These are phyloP conservation scores for Erythrolamprus reginae DNA, from an alignment of 2,113 vertebrate species.

Conservation along the genomic window DNA sequence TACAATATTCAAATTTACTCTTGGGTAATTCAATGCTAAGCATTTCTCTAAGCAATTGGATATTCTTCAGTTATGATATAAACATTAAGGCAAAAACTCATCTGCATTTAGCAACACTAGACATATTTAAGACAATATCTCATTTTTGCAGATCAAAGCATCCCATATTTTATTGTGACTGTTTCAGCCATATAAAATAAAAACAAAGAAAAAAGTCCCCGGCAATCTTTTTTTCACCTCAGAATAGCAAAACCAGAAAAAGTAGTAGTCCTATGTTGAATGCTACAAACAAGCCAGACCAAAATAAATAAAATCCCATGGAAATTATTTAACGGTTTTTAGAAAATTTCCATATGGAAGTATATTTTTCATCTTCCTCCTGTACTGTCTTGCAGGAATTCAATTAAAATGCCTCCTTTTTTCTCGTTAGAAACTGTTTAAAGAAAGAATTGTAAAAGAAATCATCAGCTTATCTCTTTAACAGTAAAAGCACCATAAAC, in stretches of 20 bases:
- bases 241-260: not conserved
- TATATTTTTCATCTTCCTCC: not conserved
- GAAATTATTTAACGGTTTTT: not conserved
- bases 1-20: not conserved
- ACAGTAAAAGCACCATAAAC: not conserved
- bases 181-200: not conserved
- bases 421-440: not conserved
- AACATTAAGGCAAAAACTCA: not conserved
- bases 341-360: not conserved
- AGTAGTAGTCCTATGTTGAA: not conserved
- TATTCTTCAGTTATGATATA: not conserved
- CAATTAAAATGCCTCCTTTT: not conserved
- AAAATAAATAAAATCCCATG: not conserved
- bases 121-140: not conserved
- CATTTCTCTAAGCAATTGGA: not conserved
- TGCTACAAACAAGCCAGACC: not conserved
- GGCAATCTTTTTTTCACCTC: not conserved
- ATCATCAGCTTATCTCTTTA: not conserved
- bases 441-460: not conserved
- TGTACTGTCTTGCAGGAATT: not conserved
- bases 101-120: not conserved
- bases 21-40: not conserved
- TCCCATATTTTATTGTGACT: not conserved
- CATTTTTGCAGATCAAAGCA: not conserved
- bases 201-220: not conserved